Base-by-base conservation (phyloP, 2,888 invertebrate species). In the Spodoptera picta region DNA sequence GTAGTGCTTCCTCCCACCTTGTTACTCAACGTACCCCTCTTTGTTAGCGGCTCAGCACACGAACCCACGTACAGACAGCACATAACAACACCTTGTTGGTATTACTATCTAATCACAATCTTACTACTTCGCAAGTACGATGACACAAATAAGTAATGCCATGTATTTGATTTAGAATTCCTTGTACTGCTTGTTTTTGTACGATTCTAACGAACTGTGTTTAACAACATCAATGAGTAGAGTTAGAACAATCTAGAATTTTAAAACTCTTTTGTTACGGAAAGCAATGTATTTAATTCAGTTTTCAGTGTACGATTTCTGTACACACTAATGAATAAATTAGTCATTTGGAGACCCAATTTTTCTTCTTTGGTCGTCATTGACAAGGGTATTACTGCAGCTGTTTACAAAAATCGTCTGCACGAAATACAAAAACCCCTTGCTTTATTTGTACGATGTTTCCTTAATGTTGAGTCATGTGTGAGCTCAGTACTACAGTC, bases 1-100 rank as follows among this genome's bases (percentile, higher is more conserved):
- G 75, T 86, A 85, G 81, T 77, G 87, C 86, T 88, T 88, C 88
- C 87, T 80, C 87, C 88, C 87, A 79, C 84, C 71, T 63, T 57
- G 60, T 60, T 63, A 72, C 70, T 74, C 79, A 79, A 70, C 69
- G 70, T 75, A 80, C 79, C 75, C 75, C 80, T 61, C 79, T 77
- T 78, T 61, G 67, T 41, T 75, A 69, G 73, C 61, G 76, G 54
- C 60, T 42, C 24, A 24, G 50, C 60, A 78, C 69, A 79, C 74
- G 64, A 52, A 44, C 56, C 61, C 49, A 55, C 60, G 62, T 48
- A 36, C 36, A 5, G 36, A 36, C 36, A 36, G 53, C 67, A 52
- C 63, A 24, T 49, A 24, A 49, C 55, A 44, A 57, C 64, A 52
- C 57, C 31, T 44, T 54, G 63, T 63, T 60, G 69, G 58, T 48